Base-by-base conservation (phyloP, 1,140 invertebrate genomes). In the Trissolcus basalis region DNA sequence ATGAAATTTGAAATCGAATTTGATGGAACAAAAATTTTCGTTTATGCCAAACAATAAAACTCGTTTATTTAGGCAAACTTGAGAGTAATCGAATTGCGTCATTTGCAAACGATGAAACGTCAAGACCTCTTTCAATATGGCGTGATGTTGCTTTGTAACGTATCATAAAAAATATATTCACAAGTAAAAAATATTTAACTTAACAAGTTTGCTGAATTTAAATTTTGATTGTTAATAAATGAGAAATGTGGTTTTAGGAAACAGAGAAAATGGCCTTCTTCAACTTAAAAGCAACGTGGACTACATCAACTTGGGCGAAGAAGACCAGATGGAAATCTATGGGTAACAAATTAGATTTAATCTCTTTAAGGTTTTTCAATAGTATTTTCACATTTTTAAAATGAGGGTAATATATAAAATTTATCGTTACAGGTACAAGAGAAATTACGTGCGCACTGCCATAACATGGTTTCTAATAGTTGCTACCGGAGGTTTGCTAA, bases 271-370 rank as follows among this genome's bases (percentile, higher is more conserved):
- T 47, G 82, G 82, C 43, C 80, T 88, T 45, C 71, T 84, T 54
- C 87, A 85, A 49, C 74, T 86, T 1, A 89, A 89, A 32, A 85
- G 83, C 81, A 86, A 87, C 15, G 85, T 89, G 36, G 89, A 91
- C 72, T 90, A 89, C 72, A 84, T 94, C 61, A 93, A 94, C 80
- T 86, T 86, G 54, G 91, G 90, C 44, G 89, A 92, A 84, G 92
- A 93, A 77, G 93, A 94, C 81, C 91, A 93, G 81, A 93, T 94
- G 92, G 91, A 91, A 85, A 89, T 87, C 79, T 87, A 88, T 77
- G 87, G 87, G 87, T 88, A n/a, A 39, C 9, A 2, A 39, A 39
- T 39, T 4, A 1, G 3, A 39, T 39, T 39, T 4, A 39, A 39
- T 39, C 1, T n/a, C 5, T 5, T 35, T 35, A 35, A 6, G 5